Conservation (phyloP, 1,140 invertebrate species). For the Brachionus asplanchnoidis region DNA sequence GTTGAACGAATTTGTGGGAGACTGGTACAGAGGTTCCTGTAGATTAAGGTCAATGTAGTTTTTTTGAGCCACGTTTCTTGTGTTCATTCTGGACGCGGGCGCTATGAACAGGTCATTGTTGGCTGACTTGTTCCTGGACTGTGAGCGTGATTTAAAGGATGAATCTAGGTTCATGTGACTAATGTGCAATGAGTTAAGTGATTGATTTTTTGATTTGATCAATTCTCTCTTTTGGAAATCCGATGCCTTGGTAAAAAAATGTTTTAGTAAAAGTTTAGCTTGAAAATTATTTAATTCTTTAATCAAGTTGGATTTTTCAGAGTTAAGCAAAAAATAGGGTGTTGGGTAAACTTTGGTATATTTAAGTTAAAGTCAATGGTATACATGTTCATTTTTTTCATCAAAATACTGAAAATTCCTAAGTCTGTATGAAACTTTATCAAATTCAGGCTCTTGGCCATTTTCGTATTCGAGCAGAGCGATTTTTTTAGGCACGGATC, state of each 20-base stretch:
- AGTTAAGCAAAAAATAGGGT: background rate
- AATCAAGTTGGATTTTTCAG: background rate
- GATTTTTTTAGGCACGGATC: background rate
- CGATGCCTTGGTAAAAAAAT: background rate
- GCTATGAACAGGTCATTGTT: background rate
- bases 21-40: background rate
- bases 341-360: background rate
- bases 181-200: background rate
- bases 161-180: constrained; percentile 22
- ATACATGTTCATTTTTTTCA: background rate
- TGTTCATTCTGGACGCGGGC: background rate
- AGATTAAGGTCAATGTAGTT: constrained; percentile 18
- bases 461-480: background rate
- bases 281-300: background rate
- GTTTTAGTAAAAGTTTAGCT: background rate
- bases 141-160: background rate
- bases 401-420: constrained; percentile 24
- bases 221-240: constrained; percentile 6
- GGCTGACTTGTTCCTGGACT: background rate
- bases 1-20: background rate
- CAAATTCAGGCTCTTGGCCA: background rate
- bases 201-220: constrained; percentile 8
- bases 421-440: background rate
- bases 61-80: background rate
- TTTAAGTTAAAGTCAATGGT: background rate